Percentiles rank a stretch among this genome's conserved stretches.
phyloP scores from a whole-genome alignment of 2,113 vertebrate genomes.

The Gambusia affinis region DNA sequence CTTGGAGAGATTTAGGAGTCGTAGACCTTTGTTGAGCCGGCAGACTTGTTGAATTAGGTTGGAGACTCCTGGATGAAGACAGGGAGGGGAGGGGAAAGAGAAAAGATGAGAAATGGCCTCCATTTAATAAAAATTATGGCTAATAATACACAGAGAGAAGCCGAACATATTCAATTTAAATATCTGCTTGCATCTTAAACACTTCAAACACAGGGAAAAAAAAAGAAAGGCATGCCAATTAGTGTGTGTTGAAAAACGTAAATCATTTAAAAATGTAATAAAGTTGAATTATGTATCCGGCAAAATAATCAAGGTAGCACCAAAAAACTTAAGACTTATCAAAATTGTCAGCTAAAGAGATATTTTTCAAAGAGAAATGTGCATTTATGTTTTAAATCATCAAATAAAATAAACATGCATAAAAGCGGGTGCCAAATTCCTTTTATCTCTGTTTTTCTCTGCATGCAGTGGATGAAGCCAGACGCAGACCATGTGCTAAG shows the following conservation, averaged over 20 bases:
- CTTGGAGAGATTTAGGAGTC: conserved; percentile 89
- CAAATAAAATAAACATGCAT: too few relatives aligned
- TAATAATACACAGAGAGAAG: neutral
- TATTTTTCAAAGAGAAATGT: too few relatives aligned
- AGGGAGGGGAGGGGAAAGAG: neutral
- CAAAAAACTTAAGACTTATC: too few relatives aligned
- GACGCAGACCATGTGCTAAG: conserved; percentile 18
- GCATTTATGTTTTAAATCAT: too few relatives aligned
- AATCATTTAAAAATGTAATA: too few relatives aligned
- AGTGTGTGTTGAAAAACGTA: neutral
- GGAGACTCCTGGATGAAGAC: conserved; percentile 80
- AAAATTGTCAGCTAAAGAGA: too few relatives aligned
- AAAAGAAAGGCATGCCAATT: neutral
- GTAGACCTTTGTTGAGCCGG: conserved; percentile 87
- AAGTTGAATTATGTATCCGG: too few relatives aligned
- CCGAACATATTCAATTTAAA: neutral
- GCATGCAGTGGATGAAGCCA: conserved; percentile 6
- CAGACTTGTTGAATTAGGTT: conserved; percentile 90
- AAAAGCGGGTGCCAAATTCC: too few relatives aligned
- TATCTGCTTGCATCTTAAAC: neutral
- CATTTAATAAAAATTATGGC: neutral
- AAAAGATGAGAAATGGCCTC: neutral
- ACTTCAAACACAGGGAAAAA: neutral
- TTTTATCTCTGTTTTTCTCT: too few relatives aligned
- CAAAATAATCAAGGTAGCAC: too few relatives aligned